phyloP scores from a whole-genome alignment of 2,888 invertebrate species.

The Drosophila algonquin region DNA sequence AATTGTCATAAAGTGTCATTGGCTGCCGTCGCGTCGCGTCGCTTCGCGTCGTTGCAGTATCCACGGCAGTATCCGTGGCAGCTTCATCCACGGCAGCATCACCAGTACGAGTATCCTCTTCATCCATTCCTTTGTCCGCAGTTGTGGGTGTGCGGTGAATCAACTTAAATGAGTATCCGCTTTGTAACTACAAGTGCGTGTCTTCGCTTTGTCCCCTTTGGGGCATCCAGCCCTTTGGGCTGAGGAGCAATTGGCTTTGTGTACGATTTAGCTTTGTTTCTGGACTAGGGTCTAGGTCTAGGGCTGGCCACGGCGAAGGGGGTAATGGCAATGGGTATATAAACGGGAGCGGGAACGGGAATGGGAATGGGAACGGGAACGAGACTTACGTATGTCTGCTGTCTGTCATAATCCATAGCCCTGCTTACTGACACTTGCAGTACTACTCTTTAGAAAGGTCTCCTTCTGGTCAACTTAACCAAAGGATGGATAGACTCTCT shows the following conservation, averaged over 20 bases:
- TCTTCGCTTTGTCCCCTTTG: constrained; percentile 32
- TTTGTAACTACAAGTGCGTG: constrained; percentile 69
- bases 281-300: constrained; percentile 41
- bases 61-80: neutral
- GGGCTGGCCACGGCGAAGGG: constrained; percentile 2
- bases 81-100: too few species aligned
- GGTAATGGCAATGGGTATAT: constrained; percentile 1
- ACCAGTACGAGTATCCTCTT: neutral
- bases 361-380: neutral
- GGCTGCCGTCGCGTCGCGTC: constrained; percentile 65
- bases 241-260: constrained; percentile 70
- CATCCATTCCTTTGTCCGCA: constrained; percentile 43
- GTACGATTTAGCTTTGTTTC: constrained; percentile 64
- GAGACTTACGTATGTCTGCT: neutral
- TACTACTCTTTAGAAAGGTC: too few species aligned
- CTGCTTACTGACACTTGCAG: neutral
- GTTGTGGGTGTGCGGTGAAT: constrained; percentile 74
- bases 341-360: too few species aligned
- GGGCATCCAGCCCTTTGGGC: constrained; percentile 22
- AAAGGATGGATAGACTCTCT: too few species aligned
- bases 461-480: too few species aligned
- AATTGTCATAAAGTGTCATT: constrained; percentile 82
- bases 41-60: constrained; percentile 1
- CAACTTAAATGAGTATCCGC: constrained; percentile 80
- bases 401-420: neutral